Evolutionary conservation across 2,797 vertebrate species (phyloP), one percentile per base, ranked within the genome.

Genomic region (Denticeps clupeoides): DNA sequence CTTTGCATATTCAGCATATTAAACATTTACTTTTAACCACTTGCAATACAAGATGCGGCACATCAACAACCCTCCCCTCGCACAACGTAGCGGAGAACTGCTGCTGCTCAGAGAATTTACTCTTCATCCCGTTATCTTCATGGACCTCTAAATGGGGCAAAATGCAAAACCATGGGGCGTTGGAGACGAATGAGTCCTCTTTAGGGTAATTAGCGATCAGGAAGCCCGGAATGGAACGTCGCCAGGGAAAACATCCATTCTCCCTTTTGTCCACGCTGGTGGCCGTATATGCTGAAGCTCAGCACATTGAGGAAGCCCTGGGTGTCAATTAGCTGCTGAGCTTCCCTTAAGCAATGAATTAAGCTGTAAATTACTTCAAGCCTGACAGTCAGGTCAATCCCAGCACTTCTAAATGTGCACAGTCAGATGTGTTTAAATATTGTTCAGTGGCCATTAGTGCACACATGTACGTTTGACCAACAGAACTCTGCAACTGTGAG

Each of bases 201-300:
- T 62, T 51, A 57, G 10, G 47, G 45, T 51, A 53, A 56, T 56
- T 44, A 54, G 53, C 56, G 8, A 38, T 45, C 35, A 41, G 46
- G 44, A 45, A 46, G 53, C 49, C 37, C 28, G 29, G 28, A 12
- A 13, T 13, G 24, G 28, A 28, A 38, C 38, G 38, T 7, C 31
- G 47, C 35, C 48, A 53, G 56, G 35, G 12, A 43, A 22, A 29
- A 45, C 47, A 43, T 60, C 10, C 32, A 49, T 56, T 59, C 53
- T 45, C 53, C 59, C 29, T 33, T 21, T 53, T 58, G 49, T 58
- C 51, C 55, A 53, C 41, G 52, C 32, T n/a, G n/a, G n/a, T n/a
- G n/a, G 29, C 22, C 58, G 55, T 55, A 61, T 58, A 64, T 60
- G 60, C 19, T 57, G 38, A 10, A 21, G 26, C 51, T 55, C 58